Evolutionary conservation across 2,888 invertebrate species (phyloP), one percentile per base, ranked within the genome.

Genomic region (Dinocampus coccinellae): DNA sequence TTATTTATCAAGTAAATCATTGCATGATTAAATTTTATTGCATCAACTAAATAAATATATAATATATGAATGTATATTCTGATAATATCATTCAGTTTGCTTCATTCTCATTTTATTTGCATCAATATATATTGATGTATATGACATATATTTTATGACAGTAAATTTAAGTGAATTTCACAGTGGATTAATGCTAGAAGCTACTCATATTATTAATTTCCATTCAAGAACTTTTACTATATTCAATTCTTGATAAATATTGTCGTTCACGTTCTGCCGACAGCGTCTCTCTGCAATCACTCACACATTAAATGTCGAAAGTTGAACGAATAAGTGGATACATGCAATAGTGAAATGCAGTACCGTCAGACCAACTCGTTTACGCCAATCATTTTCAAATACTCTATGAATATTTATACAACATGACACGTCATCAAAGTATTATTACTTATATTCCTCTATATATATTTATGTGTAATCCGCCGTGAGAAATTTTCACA

Each of bases 371-470:
- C 16, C 10, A 60, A 55, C 65, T 66, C 55, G 57, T 52, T 57
- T 58, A 58, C 58, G 73, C 60, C 70, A 67, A 70, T 73, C 76
- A 70, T 73, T 76, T 78, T 78, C 74, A 73, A 77, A 76, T 75
- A 75, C 71, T 70, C 75, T 76, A 81, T 81, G 80, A 81, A 81
- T 81, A 81, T 81, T 81, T 76, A 81, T 81, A 76, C 58, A n/a
- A 16, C 16, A 20, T 39, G 39, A 39, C 55, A 47, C 55, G 65
- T 39, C 39, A 64, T 64, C 63, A 42, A 36, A 33, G 24, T 57
- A 69, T 63, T 11, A 36, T 34, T 57, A 66, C 55, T 53, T 34
- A 52, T 55, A 52, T 55, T 33, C 55, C 57, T 39, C 13, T 39
- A 13, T n/a, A 47, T 16, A 47, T 58, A 33, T 33, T 58, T 61